Evolutionary conservation across 2,113 vertebrate species (phyloP), one percentile per base, ranked within the genome.

Genomic region (Marmota flaviventris): DNA sequence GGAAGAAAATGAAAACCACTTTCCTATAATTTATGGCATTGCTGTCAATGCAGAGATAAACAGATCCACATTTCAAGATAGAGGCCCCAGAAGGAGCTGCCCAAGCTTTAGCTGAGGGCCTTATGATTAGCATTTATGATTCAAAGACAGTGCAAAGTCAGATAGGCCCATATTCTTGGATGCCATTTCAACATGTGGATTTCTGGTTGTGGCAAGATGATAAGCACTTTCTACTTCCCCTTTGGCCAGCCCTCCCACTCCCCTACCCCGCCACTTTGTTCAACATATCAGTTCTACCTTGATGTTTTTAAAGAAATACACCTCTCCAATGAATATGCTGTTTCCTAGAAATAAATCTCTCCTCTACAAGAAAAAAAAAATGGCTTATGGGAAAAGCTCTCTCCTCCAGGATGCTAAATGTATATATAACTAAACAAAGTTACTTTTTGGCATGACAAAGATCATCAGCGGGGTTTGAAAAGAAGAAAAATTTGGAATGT

Each of bases 141-240:
- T 98, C 99, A 0, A 98, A 98, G 97, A 98, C 83, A 24, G 99
- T 99, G 75, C 98, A 99, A 5, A 98, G 99, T 10, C 99, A 97
- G 76, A 99, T 99, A 42, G 99, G 99, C 8, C 99, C 99, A 16
- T 99, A 99, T 84, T 99, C 98, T 81, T 99, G 99, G 99, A 98
- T 97, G 87, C 99, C 99, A 25, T 99, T 99, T 96, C 98, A 98
- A 67, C 99, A 99, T 0, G 99, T 99, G 97, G 99, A 99, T 97
- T 99, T 99, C 98, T 99, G 99, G 99, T 95, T 99, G 97, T 98
- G 99, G 94, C 99, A 99, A 97, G 98, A 99, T 51, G 99, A 99
- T 83, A 95, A 99, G 84, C 98, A 99, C 98, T 99, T 97, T 99
- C 99, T 96, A 99, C 99, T 0, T 99, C 99, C 0, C 99, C 99